Conservation (phyloP, 1,140 invertebrate genomes). For the Tyrophagus putrescentiae region DNA sequence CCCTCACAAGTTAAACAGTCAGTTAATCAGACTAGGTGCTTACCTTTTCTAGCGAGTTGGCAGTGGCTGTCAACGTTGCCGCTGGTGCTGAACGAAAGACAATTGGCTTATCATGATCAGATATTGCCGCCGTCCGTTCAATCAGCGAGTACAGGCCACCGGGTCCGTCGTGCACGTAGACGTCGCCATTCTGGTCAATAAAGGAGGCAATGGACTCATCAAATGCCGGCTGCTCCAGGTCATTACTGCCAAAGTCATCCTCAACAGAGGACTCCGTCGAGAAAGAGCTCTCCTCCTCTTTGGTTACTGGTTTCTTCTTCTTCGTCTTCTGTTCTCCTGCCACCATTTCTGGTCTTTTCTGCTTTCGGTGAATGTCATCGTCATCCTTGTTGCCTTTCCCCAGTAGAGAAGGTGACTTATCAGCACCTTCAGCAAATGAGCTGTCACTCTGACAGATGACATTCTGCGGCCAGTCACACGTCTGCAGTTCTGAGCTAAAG, state of each 20-base stretch:
- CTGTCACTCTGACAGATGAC: slow-evolving; percentile 41
- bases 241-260: slow-evolving; percentile 13
- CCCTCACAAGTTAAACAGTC: background rate
- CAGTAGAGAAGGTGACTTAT: too few relatives aligned
- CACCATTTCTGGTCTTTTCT: too few relatives aligned
- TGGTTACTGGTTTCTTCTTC: too few relatives aligned
- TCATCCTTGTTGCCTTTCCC: background rate
- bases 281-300: too few relatives aligned
- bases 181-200: slow-evolving; percentile 27
- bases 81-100: background rate
- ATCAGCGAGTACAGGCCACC: slow-evolving; percentile 18
- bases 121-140: slow-evolving; percentile 11
- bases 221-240: slow-evolving; percentile 25
- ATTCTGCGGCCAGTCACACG: slow-evolving; percentile 87
- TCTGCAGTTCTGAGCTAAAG: slow-evolving; percentile 70
- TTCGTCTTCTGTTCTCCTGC: too few relatives aligned
- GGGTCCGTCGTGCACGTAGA: slow-evolving; percentile 27
- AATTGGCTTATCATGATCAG: slow-evolving; percentile 8
- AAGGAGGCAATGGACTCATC: slow-evolving; percentile 29
- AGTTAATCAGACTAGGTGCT: background rate
- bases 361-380: background rate
- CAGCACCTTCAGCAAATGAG: background rate
- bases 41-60: slow-evolving; percentile 4
- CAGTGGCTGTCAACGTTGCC: background rate
- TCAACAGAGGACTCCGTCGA: too few relatives aligned